Conservation (phyloP, 2,888 invertebrate genomes). For the Tachystola acroxantha region DNA sequence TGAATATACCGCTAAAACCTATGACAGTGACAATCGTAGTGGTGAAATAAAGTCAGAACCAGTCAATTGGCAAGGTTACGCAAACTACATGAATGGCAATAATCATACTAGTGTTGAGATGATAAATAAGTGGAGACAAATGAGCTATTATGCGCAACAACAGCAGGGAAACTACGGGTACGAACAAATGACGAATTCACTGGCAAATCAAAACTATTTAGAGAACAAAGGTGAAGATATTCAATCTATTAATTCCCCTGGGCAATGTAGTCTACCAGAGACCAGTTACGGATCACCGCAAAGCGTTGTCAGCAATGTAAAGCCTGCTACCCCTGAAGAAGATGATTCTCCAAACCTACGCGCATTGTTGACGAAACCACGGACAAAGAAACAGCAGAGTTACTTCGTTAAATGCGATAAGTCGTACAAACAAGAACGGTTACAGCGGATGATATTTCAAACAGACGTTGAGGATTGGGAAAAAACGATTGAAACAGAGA, state of each 20-base stretch:
- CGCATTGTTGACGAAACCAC: constrained; percentile 70
- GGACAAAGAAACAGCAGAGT: constrained; percentile 39
- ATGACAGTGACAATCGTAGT: constrained; percentile 29
- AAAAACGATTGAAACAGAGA: constrained; percentile 52
- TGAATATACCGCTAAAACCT: constrained; percentile 33
- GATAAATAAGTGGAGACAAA: constrained; percentile 58
- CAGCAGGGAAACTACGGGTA: constrained; percentile 40
- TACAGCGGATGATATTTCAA: constrained; percentile 46
- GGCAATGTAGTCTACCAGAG: constrained; percentile 53
- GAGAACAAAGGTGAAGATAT: constrained; percentile 43
- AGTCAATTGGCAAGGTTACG: constrained; percentile 46
- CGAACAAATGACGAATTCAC: constrained; percentile 35
- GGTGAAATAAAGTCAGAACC: constrained; percentile 51
- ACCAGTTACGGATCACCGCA: constrained; percentile 60
- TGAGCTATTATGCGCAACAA: constrained; percentile 52
- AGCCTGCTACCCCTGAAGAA: constrained; percentile 42
- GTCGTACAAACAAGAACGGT: constrained; percentile 41
- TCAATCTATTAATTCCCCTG: constrained; percentile 52
- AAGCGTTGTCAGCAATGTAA: constrained; percentile 44
- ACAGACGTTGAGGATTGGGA: constrained; percentile 46
- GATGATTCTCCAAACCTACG: constrained; percentile 78
- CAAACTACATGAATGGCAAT: constrained; percentile 33
- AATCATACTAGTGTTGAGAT: constrained; percentile 42
- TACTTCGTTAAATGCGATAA: constrained; percentile 47
- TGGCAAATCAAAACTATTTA: constrained; percentile 25